Base-by-base conservation (phyloP, 2,888 invertebrate genomes). In the Dexiosoma caninum region DNA sequence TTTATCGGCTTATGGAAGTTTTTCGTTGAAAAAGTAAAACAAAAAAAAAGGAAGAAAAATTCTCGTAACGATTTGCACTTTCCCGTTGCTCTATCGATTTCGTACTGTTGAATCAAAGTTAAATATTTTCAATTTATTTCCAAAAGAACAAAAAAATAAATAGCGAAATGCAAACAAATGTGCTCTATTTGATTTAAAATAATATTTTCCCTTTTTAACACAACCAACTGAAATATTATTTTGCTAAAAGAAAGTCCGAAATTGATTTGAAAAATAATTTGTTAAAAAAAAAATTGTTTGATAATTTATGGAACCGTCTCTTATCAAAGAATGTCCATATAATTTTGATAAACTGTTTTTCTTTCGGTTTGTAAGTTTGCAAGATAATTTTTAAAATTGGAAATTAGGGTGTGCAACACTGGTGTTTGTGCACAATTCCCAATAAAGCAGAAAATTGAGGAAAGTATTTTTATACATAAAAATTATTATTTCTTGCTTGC, bases 71-170 rank as follows among this genome's bases (percentile, higher is more conserved):
- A 57, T 71, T 76, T 69, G 66, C 14, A 75, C 78, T 78, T 72
- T 78, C 27, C 46, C 44, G 72, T 23, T 67, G 59, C 72, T 78
- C 83, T 55, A 60, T 80, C 76, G 78, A 74, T 70, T 60, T 82
- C 64, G 82, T 78, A 83, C 82, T 83, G 76, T 72, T 78, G 60
- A 37, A 49, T 19, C 23, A 23, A 32, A 53, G 37, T 53, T 60
- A n/a, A 2, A 14, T 19, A 16, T 42, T 81, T 74, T 57, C 35
- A 40, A 49, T 60, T 46, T 59, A 59, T 49, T 64, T 35, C 1
- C 8, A 37, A 27, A 23, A 60, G 19, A 21, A 19, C 8, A 44
- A 60, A 60, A 46, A 23, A 44, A 60, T 44, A 46, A 23, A 14
- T 21, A 12, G n/a, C 21, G 14, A 44, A 23, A 51, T 19, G 3